These are phyloP conservation scores for Paratilapia polleni DNA, from an alignment of 2,113 vertebrate species.

Conservation along the genomic window DNA sequence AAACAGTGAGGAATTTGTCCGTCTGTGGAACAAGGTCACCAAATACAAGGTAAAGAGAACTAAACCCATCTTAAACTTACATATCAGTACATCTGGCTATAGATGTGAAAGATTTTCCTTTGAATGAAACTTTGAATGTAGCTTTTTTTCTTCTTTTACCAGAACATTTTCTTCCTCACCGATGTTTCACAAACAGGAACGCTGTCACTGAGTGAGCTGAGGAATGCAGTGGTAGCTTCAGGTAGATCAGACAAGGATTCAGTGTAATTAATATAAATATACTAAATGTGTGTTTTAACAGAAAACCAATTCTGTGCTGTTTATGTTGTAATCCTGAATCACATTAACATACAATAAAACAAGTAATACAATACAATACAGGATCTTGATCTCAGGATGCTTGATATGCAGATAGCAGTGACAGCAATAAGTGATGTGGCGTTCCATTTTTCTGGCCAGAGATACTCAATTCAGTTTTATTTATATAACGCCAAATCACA, in stretches of 20 bases:
- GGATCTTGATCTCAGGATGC: neutral
- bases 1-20: constrained; percentile 65
- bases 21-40: constrained; percentile 66
- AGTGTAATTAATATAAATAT: neutral
- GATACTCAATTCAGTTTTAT: too few species aligned
- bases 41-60: constrained; percentile 67
- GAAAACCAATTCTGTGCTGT: neutral
- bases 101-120: neutral
- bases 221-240: constrained; percentile 59
- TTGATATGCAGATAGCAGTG: neutral
- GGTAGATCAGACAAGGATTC: constrained; percentile 44
- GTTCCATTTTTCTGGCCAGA: neutral
- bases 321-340: neutral
- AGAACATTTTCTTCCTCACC: constrained; percentile 32
- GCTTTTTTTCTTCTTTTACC: neutral
- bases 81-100: neutral
- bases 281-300: neutral
- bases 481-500: too few species aligned
- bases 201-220: constrained; percentile 71
- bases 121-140: too few species aligned
- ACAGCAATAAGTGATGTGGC: neutral
- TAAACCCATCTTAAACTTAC: neutral
- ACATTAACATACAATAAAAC: neutral
- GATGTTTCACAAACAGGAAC: constrained; percentile 70
- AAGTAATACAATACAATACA: neutral